Percentiles rank a stretch among this genome's conserved stretches.
Evolutionary conservation across 2,113 vertebrate genomes (phyloP).

Genomic region (Astur gentilis): DNA sequence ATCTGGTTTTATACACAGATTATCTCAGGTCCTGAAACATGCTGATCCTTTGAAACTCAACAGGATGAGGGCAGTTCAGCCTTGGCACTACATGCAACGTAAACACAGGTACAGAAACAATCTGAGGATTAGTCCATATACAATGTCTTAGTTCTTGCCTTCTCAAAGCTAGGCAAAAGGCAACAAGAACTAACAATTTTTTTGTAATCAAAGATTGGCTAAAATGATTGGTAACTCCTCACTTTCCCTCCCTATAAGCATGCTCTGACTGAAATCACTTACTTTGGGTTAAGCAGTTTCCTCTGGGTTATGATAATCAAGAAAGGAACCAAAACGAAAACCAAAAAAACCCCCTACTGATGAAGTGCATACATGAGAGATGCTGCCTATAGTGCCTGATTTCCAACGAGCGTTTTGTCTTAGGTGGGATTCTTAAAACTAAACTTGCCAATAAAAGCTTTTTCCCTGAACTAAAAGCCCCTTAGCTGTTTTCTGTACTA

Average conservation of each 20-base stretch:
- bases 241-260: background rate
- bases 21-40: background rate
- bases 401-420: background rate
- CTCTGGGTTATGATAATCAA: background rate
- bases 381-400: background rate
- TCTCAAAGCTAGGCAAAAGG: background rate
- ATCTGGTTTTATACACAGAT: background rate
- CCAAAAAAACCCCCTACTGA: background rate
- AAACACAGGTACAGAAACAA: background rate
- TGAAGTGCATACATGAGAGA: background rate
- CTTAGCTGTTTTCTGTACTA: background rate
- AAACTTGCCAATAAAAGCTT: background rate
- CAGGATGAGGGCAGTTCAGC: background rate
- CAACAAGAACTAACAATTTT: background rate
- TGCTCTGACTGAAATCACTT: background rate
- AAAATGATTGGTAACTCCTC: background rate
- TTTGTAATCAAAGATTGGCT: background rate
- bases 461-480: background rate
- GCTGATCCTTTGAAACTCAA: background rate
- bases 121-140: background rate
- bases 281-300: background rate
- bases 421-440: background rate
- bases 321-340: background rate
- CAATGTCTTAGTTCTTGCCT: background rate
- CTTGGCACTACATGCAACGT: background rate